Evolutionary conservation across 2,888 invertebrate species (phyloP).

Genomic region (Dioctria rufipes): DNA sequence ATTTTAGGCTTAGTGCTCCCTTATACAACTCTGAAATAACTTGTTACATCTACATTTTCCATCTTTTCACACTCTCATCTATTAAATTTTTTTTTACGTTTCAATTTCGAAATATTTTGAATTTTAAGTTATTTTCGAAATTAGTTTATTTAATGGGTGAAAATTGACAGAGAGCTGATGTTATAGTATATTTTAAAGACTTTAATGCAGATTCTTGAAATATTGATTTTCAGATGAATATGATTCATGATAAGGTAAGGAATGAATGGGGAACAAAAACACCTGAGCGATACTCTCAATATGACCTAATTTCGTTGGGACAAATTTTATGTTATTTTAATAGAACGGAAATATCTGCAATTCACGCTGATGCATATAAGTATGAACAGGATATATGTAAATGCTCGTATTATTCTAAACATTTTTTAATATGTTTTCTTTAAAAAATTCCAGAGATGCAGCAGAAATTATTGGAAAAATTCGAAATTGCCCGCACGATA

Average conservation of each 20-base stretch:
- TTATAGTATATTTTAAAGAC: no score
- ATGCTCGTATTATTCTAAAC: no score
- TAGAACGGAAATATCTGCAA: constrained; percentile 72
- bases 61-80: no score
- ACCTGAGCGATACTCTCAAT: constrained; percentile 74
- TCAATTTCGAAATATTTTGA: no score
- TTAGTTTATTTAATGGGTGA: no score
- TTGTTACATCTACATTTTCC: no score
- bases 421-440: not conserved
- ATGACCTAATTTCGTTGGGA: constrained; percentile 73
- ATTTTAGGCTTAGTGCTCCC: no score
- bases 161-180: no score
- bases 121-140: no score
- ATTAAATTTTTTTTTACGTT: no score
- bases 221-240: constrained; percentile 65
- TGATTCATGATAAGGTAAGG: constrained; percentile 73
- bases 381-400: constrained; percentile 40
- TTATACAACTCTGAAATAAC: no score
- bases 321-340: constrained; percentile 76
- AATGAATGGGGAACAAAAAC: constrained; percentile 74
- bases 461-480: constrained; percentile 72
- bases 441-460: constrained; percentile 67
- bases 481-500: constrained; percentile 71
- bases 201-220: no score
- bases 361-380: constrained; percentile 73